A percentile compares a stretch with the other conserved stretches of the same genome.
phyloP scores from a whole-genome alignment of 2,888 invertebrate genomes.

The Miltochrista miniata region DNA sequence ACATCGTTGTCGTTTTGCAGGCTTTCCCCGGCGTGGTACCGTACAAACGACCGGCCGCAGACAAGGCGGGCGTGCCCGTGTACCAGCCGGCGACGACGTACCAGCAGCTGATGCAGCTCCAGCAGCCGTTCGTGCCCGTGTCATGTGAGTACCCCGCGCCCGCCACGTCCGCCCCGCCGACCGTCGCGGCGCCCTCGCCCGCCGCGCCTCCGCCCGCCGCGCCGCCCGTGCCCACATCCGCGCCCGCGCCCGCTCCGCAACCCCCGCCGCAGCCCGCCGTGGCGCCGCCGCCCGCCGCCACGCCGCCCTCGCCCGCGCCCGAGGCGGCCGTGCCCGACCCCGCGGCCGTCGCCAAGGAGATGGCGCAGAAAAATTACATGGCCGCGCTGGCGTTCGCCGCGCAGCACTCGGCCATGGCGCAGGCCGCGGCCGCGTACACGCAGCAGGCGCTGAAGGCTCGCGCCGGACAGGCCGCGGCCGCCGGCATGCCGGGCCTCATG shows the following conservation, averaged over 20 bases:
- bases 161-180: conserved; percentile 86
- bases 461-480: conserved; percentile 80
- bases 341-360: conserved; percentile 88
- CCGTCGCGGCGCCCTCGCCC: conserved; percentile 70
- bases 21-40: conserved; percentile 98
- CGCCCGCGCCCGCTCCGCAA: conserved; percentile 51
- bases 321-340: conserved; percentile 45
- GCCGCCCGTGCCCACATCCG: conserved; percentile 73
- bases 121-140: conserved; percentile 98
- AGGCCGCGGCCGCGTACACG: conserved; percentile 73
- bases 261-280: conserved; percentile 49
- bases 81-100: conserved; percentile 97
- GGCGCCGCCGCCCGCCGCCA: conserved; percentile 48
- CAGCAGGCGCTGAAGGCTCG: conserved; percentile 88
- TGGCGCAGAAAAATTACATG: conserved; percentile 92
- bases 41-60: conserved; percentile 97
- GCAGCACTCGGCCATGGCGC: conserved; percentile 75
- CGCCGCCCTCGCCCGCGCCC: conserved; percentile 67
- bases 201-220: conserved; percentile 77
- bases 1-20: conserved; percentile 72
- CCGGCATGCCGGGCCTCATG: conserved; percentile 78
- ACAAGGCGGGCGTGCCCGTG: conserved; percentile 98
- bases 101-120: conserved; percentile 97
- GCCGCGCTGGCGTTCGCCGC: conserved; percentile 84
- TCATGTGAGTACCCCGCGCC: conserved; percentile 98